Evolutionary conservation across 2,797 vertebrate genomes (phyloP).

Genomic region (Rhabdophis nuchalis): DNA sequence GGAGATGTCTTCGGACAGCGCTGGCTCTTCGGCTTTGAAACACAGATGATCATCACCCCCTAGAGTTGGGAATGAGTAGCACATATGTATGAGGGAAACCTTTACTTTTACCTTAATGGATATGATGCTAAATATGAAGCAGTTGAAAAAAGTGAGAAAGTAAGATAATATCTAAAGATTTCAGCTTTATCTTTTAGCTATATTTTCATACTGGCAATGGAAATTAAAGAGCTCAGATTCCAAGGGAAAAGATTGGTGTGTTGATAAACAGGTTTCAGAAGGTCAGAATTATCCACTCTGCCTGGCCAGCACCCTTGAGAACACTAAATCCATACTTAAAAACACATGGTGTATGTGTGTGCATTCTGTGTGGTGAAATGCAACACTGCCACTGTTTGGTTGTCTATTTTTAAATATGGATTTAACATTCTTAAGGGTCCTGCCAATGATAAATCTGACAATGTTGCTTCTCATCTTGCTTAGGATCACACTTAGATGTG

Average conservation of each 20-base stretch:
- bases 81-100: no score
- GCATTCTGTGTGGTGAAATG: neutral
- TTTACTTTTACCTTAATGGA: neutral
- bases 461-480: neutral
- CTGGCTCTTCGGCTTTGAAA: no score
- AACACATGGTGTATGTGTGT: neutral
- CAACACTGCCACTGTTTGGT: neutral
- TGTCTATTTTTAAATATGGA: neutral
- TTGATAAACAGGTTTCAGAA: neutral
- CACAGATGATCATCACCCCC: no score
- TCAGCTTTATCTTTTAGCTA: neutral
- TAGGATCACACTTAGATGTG: neutral
- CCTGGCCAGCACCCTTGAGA: neutral
- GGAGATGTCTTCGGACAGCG: no score
- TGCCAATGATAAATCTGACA: neutral
- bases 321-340: neutral
- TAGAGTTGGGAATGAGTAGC: no score
- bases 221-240: neutral
- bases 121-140: neutral
- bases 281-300: neutral
- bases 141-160: neutral
- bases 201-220: neutral
- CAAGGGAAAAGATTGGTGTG: neutral
- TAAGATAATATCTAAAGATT: neutral
- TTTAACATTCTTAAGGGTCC: neutral